Base-by-base conservation (phyloP, 2,113 vertebrate species). In the Istiophorus platypterus region DNA sequence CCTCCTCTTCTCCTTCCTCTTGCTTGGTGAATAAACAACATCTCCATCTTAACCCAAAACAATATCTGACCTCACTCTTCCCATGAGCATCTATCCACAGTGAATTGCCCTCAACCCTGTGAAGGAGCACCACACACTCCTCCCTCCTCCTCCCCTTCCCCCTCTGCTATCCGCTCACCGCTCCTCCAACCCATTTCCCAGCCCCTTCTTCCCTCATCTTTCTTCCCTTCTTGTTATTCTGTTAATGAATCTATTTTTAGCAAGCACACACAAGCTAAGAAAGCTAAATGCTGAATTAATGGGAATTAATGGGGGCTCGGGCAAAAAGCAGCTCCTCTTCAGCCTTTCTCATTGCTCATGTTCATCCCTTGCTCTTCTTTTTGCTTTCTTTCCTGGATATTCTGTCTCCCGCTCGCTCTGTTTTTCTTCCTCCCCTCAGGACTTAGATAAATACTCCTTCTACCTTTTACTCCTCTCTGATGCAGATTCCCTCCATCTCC, bases 221-320 rank as follows among this genome's bases (percentile, higher is more conserved):
- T n/a, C n/a, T n/a, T n/a, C n/a, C n/a, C n/a, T n/a, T n/a, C n/a
- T n/a, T n/a, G n/a, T n/a, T n/a, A n/a, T n/a, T n/a, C n/a, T n/a
- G n/a, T 76, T 89, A 88, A 92, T 89, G 85, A 89, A 88, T 83
- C 86, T 80, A 81, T 91, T 89, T 85, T 92, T 88, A 91, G 80
- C 41, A 52, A 89, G 86, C 76, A 81, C 91, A 91, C 92, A 82
- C 84, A 73, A 83, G 59, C n/a, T n/a, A n/a, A 78, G 81, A 85
- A 78, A 78, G 80, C 79, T 84, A 84, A 91, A 90, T 88, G 85
- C 13, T 18, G 52, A 39, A 63, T 74, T 86, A 89, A 90, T 91
- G n/a, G n/a, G n/a, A n/a, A n/a, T 86, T 89, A 90, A 89, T 68
- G 82, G 56, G 69, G 72, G 69, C 73, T 90, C 72, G 66, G 78